phyloP scores from a whole-genome alignment of 2,113 vertebrate genomes.

The Nothocercus julius region DNA sequence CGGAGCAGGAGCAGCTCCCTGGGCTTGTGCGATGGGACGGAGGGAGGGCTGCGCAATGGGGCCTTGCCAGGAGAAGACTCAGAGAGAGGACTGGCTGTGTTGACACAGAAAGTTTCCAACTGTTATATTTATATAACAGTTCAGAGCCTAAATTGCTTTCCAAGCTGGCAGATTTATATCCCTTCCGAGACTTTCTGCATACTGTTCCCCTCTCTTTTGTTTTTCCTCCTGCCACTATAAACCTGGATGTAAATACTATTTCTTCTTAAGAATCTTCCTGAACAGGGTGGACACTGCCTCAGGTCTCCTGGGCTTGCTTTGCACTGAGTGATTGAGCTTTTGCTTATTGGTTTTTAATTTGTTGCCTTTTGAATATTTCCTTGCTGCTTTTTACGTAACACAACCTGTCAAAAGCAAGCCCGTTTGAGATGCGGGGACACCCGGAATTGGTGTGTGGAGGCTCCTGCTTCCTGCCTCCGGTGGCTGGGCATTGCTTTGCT shows the following conservation, averaged over 20 bases:
- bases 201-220: slow-evolving; percentile 7
- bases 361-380: neutral
- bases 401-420: neutral
- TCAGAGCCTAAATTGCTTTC: slow-evolving; percentile 44
- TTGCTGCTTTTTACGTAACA: neutral
- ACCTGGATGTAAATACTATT: slow-evolving; percentile 22
- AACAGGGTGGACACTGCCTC: neutral
- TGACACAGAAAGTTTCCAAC: slow-evolving; percentile 54
- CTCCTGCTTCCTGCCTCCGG: neutral
- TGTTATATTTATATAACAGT: slow-evolving; percentile 25
- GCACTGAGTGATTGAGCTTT: neutral
- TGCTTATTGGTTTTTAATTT: neutral
- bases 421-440: neutral
- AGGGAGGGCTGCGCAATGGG: neutral
- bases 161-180: slow-evolving; percentile 43
- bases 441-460: neutral
- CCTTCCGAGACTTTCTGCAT: slow-evolving; percentile 22
- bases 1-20: fast-evolving
- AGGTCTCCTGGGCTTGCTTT: neutral
- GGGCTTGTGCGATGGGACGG: neutral
- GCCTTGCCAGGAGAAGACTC: neutral
- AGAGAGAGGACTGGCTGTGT: slow-evolving; percentile 12
- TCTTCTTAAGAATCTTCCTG: slow-evolving; percentile 9
- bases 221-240: slow-evolving; percentile 16
- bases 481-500: neutral